Percentiles rank a stretch among this genome's conserved stretches.
These are phyloP conservation scores for Sinelater perroti DNA, from an alignment of 2,888 invertebrate species.

Conservation along the genomic window DNA sequence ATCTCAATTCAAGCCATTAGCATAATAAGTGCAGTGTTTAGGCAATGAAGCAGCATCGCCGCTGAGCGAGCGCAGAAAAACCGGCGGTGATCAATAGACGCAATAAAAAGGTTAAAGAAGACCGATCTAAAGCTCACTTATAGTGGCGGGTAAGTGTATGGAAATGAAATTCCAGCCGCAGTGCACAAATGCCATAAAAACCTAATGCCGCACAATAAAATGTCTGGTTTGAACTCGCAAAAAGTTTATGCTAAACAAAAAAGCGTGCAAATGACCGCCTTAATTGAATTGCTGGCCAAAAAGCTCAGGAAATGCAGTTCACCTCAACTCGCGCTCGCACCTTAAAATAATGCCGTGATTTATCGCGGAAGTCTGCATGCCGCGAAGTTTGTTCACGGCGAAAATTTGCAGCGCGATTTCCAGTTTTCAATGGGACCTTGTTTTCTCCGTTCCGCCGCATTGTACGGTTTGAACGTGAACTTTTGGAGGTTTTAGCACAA, in stretches of 20 bases:
- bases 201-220: slow-evolving; percentile 24
- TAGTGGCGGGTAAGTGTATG: slow-evolving; percentile 18
- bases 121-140: slow-evolving; percentile 13
- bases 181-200: slow-evolving; percentile 26
- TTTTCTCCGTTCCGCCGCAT: slow-evolving; percentile 24
- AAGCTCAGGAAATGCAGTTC: slow-evolving; percentile 21
- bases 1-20: slow-evolving; percentile 1
- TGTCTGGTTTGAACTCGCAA: slow-evolving; percentile 17
- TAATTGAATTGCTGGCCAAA: slow-evolving; percentile 11
- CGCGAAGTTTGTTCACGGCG: slow-evolving; percentile 25
- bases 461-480: slow-evolving; percentile 21
- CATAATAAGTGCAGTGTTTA: slow-evolving; percentile 1
- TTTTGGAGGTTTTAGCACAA: slow-evolving; percentile 29
- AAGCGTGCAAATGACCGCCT: slow-evolving; percentile 13
- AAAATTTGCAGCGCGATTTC: slow-evolving; percentile 27
- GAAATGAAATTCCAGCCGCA: slow-evolving; percentile 24
- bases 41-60: slow-evolving; percentile 4
- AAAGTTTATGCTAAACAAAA: slow-evolving; percentile 19
- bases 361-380: slow-evolving; percentile 23
- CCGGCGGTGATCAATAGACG: slow-evolving; percentile 11
- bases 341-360: slow-evolving; percentile 31
- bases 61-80: slow-evolving; percentile 9
- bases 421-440: slow-evolving; percentile 21
- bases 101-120: slow-evolving; percentile 15
- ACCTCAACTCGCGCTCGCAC: slow-evolving; percentile 23